Evolutionary conservation across 1,140 invertebrate species (phyloP).

Genomic region (Papilio dardanus): DNA sequence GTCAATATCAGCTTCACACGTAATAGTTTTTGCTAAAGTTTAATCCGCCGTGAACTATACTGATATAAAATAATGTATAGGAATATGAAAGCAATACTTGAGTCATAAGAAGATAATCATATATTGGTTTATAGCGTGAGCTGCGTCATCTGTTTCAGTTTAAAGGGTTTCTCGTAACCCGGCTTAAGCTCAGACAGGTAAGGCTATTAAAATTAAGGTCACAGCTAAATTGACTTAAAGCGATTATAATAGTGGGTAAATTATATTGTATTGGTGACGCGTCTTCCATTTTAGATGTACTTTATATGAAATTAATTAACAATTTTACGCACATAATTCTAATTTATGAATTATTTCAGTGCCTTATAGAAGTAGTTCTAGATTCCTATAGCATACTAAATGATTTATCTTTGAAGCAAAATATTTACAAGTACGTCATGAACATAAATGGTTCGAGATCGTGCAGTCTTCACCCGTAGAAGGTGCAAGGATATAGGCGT

Average conservation of each 20-base stretch:
- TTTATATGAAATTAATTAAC: neutral
- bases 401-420: no score
- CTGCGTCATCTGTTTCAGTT: constrained; percentile 33
- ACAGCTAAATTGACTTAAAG: constrained; percentile 37
- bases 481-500: neutral
- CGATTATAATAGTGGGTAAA: constrained; percentile 32
- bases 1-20: no score
- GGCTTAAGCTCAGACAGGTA: constrained; percentile 38
- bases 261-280: constrained; percentile 23
- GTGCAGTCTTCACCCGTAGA: neutral
- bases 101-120: constrained; percentile 17
- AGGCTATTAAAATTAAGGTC: constrained; percentile 38
- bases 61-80: neutral
- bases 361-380: no score
- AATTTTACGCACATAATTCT: neutral
- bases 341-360: neutral
- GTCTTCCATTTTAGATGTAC: neutral
- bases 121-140: constrained; percentile 20
- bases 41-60: no score
- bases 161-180: constrained; percentile 39
- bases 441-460: neutral
- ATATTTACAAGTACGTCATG: no score
- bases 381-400: no score
- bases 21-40: no score
- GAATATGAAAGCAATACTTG: neutral